Base-by-base conservation (phyloP, 2,797 vertebrate species). In the Cheirogaleus major region DNA sequence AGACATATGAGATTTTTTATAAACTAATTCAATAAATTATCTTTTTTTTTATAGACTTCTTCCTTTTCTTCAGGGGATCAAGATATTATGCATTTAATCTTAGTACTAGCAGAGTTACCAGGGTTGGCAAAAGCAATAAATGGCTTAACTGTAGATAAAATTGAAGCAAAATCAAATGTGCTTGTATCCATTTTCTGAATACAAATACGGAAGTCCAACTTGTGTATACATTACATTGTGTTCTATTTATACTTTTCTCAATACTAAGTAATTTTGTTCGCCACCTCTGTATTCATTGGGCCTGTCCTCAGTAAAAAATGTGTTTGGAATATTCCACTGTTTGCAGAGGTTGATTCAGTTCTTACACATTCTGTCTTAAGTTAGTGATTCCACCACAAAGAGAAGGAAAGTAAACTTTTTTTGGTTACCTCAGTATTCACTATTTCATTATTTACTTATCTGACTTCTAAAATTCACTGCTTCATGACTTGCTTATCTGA, bases 81-180 rank as follows among this genome's bases (percentile, higher is more conserved):
- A 96, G 32, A n/a, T 98, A 98, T 57, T 98, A 98, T 65, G 97
- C 98, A 94, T 99, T 98, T 96, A 95, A 98, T 87, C 90, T 98
- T 72, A 83, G 0, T 15, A n/a, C 92, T 72, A 93, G 63, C 3
- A 91, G 35, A 80, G 93, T 99, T 96, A 98, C 97, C 30, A 18
- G 23, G 50, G 0, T 80, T n/a, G 96, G 55, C 75, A 98, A 96
- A 93, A 98, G 98, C 93, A 98, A 95, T 84, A 95, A 81, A 78
- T 99, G 99, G 98, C 98, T 99, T 94, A 98, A 99, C 63, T 99
- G 99, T 43, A 97, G 97, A 98, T 86, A 91, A 12, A 45, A 13
- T 1, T 73, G 52, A 93, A 79, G 27, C 25, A 35, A 89, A 63
- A 45, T 69, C 45, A 52, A 50, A 55, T 18, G 13, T 73, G 22